Percentiles rank a stretch among this genome's conserved stretches.
phyloP scores from a whole-genome alignment of 2,888 invertebrate species.

The Sminthurinus aureus region DNA sequence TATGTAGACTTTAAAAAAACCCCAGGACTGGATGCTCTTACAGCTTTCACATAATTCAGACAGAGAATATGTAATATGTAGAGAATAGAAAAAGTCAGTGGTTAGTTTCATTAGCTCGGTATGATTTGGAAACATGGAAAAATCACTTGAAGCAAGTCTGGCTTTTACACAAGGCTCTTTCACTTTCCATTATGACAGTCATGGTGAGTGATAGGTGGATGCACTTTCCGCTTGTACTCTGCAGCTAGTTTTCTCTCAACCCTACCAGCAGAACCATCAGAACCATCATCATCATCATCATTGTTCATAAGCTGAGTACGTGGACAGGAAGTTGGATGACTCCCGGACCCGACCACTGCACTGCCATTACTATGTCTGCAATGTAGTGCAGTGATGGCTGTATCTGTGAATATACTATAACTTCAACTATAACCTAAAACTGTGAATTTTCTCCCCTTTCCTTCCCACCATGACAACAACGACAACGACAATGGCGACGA shows the following conservation, averaged over 20 bases:
- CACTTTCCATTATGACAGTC: slow-evolving; percentile 1
- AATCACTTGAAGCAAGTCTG: too few species aligned
- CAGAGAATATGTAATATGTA: too few species aligned
- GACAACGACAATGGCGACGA: background rate
- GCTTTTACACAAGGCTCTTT: background rate
- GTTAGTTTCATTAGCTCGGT: background rate
- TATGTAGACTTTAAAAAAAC: too few species aligned
- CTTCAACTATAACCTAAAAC: too few species aligned
- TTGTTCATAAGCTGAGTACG: slow-evolving; percentile 39
- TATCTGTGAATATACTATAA: too few species aligned
- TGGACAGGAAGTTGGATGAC: background rate
- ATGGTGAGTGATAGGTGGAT: slow-evolving; percentile 32
- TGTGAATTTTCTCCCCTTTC: background rate
- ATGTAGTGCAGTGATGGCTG: too few species aligned
- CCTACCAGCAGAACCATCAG: too few species aligned
- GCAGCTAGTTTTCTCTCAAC: background rate
- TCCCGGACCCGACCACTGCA: background rate
- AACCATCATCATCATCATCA: background rate
- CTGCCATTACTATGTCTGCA: too few species aligned
- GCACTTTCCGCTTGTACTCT: slow-evolving; percentile 15
- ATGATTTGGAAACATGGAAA: background rate
- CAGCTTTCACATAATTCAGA: too few species aligned
- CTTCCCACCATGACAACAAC: background rate
- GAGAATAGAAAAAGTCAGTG: too few species aligned
- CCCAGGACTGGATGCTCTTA: too few species aligned